Percentiles rank a stretch among this genome's conserved stretches.
Conservation (phyloP, 2,888 invertebrate species). For the Lithophane ornitopus region DNA sequence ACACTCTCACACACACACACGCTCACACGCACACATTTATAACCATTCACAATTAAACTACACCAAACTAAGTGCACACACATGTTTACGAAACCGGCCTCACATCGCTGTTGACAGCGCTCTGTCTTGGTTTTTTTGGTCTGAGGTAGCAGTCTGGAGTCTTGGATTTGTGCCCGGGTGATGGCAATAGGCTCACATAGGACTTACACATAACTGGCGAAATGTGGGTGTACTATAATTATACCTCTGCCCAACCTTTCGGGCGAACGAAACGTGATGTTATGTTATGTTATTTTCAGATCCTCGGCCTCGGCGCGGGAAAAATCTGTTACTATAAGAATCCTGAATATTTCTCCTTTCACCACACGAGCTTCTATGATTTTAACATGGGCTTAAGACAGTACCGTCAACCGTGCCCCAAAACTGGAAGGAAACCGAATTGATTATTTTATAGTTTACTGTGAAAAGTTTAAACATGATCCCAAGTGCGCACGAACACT, state of each 20-base stretch:
- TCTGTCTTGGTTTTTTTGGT: no score
- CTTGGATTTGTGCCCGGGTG: background rate
- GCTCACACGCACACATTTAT: no score
- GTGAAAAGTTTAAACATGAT: background rate
- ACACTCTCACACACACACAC: no score
- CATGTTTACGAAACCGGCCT: no score
- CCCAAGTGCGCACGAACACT: background rate
- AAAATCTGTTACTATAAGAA: conserved; percentile 76
- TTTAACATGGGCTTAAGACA: conserved; percentile 73
- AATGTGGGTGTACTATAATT: background rate
- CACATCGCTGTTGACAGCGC: no score
- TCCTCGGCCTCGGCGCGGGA: conserved; percentile 77
- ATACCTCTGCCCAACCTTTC: background rate
- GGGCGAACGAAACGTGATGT: background rate
- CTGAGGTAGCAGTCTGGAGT: background rate
- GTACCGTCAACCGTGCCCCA: conserved; percentile 70
- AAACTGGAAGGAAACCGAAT: conserved; percentile 72
- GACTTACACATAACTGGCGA: background rate
- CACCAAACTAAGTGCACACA: no score
- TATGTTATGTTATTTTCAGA: conserved; percentile 67
- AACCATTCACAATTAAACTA: no score
- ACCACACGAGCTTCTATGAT: conserved; percentile 83
- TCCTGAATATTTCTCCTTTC: conserved; percentile 84
- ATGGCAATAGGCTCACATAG: background rate
- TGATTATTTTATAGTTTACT: conserved; percentile 1